Evolutionary conservation across 1,140 invertebrate genomes (phyloP).

Genomic region (Lysiphlebus fabarum): DNA sequence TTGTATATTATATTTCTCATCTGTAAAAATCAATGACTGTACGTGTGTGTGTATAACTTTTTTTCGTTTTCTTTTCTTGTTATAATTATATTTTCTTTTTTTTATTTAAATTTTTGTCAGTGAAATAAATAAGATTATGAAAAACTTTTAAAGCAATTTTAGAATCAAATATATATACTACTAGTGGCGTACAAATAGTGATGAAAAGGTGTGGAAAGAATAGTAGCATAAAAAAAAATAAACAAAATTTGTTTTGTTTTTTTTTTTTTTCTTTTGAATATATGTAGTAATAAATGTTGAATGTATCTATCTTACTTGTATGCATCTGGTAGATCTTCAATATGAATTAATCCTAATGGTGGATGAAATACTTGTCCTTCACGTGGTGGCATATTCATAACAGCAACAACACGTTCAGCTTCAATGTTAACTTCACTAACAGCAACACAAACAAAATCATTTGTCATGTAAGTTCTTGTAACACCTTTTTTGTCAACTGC

Average conservation of each 20-base stretch:
- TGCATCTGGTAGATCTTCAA: constrained; percentile 78
- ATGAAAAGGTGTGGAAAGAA: not conserved
- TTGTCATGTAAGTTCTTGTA: constrained; percentile 72
- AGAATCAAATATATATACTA: no score
- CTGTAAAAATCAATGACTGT: no score
- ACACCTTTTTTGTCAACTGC: constrained; percentile 79
- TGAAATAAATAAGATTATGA: no score
- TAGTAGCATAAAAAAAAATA: constrained; percentile 5
- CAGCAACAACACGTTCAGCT: constrained; percentile 80
- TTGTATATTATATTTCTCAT: constrained; percentile 9
- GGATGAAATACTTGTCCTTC: constrained; percentile 67
- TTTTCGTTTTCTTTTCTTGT: no score
- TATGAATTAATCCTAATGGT: constrained; percentile 77
- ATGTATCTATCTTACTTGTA: constrained; percentile 72
- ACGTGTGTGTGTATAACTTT: no score
- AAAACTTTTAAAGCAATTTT: no score
- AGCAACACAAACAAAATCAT: constrained; percentile 83
- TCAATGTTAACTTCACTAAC: constrained; percentile 82
- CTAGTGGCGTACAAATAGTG: no score
- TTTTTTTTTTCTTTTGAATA: constrained; percentile 8
- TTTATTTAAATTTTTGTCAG: no score
- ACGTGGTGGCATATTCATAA: constrained; percentile 75
- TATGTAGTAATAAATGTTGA: not conserved
- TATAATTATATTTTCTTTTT: no score
- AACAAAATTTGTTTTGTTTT: constrained; percentile 1